Percentiles rank a stretch among this genome's conserved stretches.
These are phyloP conservation scores for Gallinago paraguaiae DNA, from an alignment of 2,113 vertebrate species.

Conservation along the genomic window DNA sequence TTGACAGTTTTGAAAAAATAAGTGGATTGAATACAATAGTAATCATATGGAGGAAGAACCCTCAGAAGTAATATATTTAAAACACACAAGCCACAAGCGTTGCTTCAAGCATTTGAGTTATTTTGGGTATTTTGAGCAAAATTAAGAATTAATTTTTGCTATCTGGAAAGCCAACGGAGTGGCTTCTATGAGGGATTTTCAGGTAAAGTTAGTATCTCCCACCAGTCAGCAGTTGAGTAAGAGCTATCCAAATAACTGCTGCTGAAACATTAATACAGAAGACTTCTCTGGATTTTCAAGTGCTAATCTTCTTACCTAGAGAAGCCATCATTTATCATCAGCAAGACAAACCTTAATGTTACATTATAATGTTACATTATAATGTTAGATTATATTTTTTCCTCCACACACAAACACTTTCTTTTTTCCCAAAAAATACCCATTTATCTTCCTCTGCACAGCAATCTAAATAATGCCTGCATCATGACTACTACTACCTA, in stretches of 20 bases:
- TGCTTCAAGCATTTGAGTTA: neutral
- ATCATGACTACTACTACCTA: neutral
- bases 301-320: neutral
- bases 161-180: neutral
- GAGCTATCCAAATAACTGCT: neutral
- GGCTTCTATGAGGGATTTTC: neutral
- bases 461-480: neutral
- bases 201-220: neutral
- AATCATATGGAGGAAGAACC: neutral
- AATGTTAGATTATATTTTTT: neutral
- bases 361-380: neutral
- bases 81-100: neutral
- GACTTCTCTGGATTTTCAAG: neutral
- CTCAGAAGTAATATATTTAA: neutral
- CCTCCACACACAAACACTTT: fast-evolving
- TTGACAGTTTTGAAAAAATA: neutral
- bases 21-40: neutral
- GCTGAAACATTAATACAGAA: neutral
- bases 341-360: neutral
- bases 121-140: neutral
- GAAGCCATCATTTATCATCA: neutral
- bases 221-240: neutral
- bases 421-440: neutral
- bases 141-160: too few species aligned
- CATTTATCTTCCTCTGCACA: neutral